A percentile compares a stretch with the other conserved stretches of the same genome.
These are phyloP conservation scores for Seladonia tumulorum DNA, from an alignment of 2,888 invertebrate species.

Conservation along the genomic window DNA sequence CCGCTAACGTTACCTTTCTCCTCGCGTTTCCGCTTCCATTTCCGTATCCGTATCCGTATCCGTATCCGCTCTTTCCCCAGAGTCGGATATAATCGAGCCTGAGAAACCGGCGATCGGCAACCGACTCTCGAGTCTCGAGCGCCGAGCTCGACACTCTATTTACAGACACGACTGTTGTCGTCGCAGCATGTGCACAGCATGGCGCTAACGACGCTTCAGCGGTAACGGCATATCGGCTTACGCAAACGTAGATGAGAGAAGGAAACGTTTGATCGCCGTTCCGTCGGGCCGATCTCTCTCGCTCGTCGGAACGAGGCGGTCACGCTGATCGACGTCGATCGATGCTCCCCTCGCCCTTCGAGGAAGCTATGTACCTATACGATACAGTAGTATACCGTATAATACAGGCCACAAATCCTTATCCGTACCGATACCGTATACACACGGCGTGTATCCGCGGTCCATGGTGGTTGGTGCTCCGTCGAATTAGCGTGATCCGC, in stretches of 20 bases:
- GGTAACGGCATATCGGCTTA: constrained; percentile 20
- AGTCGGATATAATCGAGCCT: constrained; percentile 1
- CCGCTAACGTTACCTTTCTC: neutral
- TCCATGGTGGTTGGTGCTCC: neutral
- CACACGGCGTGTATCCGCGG: neutral
- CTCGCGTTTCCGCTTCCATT: neutral
- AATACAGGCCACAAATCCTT: neutral
- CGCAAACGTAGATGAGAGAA: constrained; percentile 19
- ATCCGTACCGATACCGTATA: neutral
- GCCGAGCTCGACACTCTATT: constrained; percentile 41
- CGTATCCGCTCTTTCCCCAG: neutral
- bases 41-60: neutral
- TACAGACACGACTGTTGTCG: constrained; percentile 57
- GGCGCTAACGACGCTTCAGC: constrained; percentile 72
- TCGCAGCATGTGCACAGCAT: constrained; percentile 82
- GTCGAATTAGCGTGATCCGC: constrained; percentile 45
- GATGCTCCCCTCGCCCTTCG: neutral
- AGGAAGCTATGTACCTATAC: neutral
- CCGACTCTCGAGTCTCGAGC: constrained; percentile 14
- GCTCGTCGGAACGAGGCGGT: constrained; percentile 9
- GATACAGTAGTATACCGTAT: neutral
- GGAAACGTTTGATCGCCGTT: constrained; percentile 21
- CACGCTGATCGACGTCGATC: constrained; percentile 25
- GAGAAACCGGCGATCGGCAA: constrained; percentile 10
- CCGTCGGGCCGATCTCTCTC: constrained; percentile 20